Evolutionary conservation across 2,113 vertebrate genomes (phyloP).

Genomic region (Amia ocellicauda): DNA sequence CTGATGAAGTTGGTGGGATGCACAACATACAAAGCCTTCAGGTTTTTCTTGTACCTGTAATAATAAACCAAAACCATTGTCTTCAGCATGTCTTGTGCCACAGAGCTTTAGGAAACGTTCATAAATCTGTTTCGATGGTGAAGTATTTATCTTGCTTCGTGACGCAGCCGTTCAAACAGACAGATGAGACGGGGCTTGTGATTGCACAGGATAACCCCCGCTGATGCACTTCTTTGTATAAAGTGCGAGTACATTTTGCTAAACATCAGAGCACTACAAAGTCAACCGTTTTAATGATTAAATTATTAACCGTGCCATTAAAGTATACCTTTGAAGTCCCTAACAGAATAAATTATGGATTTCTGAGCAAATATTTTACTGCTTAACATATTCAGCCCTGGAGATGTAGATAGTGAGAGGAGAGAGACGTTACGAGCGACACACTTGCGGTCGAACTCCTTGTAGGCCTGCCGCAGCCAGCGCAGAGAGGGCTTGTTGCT

Average conservation of each 20-base stretch:
- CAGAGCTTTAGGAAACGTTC: no score
- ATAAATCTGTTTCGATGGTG: no score
- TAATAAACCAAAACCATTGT: constrained; percentile 27
- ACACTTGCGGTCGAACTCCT: constrained; percentile 81
- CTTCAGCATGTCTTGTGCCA: no score
- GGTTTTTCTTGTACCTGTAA: constrained; percentile 83
- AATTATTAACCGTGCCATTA: background rate
- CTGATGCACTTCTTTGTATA: no score
- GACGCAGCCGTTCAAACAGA: no score
- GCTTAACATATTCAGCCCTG: constrained; percentile 5
- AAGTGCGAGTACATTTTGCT: background rate
- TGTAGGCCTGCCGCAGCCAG: constrained; percentile 76
- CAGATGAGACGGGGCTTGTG: no score
- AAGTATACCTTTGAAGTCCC: background rate
- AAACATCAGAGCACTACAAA: no score
- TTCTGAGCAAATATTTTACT: background rate
- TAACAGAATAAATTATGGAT: background rate
- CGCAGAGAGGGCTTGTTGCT: constrained; percentile 75
- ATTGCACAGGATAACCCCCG: no score
- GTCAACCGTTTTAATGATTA: no score
- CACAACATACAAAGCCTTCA: constrained; percentile 79
- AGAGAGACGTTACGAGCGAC: constrained; percentile 27
- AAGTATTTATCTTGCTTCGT: no score
- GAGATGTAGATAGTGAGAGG: background rate
- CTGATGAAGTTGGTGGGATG: constrained; percentile 83